Evolutionary conservation across 2,888 invertebrate genomes (phyloP).

Genomic region (Pristionchus exspectatus): DNA sequence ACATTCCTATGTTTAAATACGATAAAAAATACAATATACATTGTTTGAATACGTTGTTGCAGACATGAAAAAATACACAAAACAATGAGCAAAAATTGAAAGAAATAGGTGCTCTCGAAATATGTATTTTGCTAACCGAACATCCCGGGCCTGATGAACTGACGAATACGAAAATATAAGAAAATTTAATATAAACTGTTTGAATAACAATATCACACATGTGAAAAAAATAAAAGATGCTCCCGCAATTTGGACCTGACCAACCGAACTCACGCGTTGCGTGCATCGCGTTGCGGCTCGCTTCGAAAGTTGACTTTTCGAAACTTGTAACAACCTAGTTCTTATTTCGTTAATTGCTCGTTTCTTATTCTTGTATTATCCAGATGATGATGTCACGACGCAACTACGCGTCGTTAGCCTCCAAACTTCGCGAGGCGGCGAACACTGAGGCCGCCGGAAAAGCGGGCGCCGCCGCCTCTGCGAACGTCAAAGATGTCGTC

Average conservation of each 20-base stretch:
- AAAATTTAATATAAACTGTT: too few relatives aligned
- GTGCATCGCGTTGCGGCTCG: slow-evolving; percentile 4
- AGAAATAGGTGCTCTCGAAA: too few relatives aligned
- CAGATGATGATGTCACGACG: slow-evolving; percentile 46
- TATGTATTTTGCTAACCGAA: too few relatives aligned
- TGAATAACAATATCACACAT: too few relatives aligned
- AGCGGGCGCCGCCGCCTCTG: slow-evolving; percentile 16
- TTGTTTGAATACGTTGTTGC: too few relatives aligned
- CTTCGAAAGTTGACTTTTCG: slow-evolving; percentile 5
- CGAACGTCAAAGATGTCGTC: slow-evolving; percentile 11
- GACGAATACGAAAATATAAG: too few relatives aligned
- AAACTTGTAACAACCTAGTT: not conserved
- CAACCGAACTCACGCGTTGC: slow-evolving; percentile 33
- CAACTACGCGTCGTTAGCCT: slow-evolving; percentile 38
- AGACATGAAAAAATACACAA: too few relatives aligned
- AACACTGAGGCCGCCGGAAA: not conserved
- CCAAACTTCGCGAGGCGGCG: slow-evolving; percentile 37
- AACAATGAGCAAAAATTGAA: too few relatives aligned
- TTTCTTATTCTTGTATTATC: not conserved
- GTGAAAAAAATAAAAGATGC: not conserved
- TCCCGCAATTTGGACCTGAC: not conserved
- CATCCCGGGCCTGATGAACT: not conserved
- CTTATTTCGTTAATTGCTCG: not conserved
- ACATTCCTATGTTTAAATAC: slow-evolving; percentile 49
- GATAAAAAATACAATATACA: not conserved